These are phyloP conservation scores for Chaetophractus vellerosus DNA, from an alignment of 2,797 vertebrate genomes.

Conservation along the genomic window DNA sequence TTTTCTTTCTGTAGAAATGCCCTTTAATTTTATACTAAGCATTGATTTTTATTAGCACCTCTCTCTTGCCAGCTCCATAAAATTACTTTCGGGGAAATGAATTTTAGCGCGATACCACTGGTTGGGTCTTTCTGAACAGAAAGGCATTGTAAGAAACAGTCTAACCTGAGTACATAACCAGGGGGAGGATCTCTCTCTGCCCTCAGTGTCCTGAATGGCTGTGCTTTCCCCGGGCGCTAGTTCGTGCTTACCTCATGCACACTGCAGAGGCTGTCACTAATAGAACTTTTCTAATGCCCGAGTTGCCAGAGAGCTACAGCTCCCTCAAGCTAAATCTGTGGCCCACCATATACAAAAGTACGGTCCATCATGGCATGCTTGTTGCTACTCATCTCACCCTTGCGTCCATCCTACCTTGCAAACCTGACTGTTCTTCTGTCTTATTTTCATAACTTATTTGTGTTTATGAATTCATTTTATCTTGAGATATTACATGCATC, in stretches of 20 bases:
- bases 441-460: not conserved
- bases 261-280: not conserved
- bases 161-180: not conserved
- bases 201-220: accelerated
- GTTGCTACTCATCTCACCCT: not conserved
- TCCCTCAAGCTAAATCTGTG: not conserved
- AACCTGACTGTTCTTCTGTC: not conserved
- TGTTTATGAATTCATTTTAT: conserved; percentile 1
- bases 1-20: conserved; percentile 44
- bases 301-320: not conserved
- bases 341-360: not conserved
- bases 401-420: not conserved
- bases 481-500: not conserved
- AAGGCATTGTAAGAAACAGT: not conserved
- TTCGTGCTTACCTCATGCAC: not conserved
- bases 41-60: conserved; percentile 12
- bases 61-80: conserved; percentile 17
- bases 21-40: conserved; percentile 49
- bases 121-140: not conserved
- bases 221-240: not conserved
- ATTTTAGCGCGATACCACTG: not conserved
- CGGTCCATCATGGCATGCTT: not conserved
- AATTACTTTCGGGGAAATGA: conserved; percentile 18
- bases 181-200: not conserved
- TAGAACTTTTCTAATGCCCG: not conserved